Base-by-base conservation (phyloP, 2,113 vertebrate genomes). In the Sclerurus mexicanus region DNA sequence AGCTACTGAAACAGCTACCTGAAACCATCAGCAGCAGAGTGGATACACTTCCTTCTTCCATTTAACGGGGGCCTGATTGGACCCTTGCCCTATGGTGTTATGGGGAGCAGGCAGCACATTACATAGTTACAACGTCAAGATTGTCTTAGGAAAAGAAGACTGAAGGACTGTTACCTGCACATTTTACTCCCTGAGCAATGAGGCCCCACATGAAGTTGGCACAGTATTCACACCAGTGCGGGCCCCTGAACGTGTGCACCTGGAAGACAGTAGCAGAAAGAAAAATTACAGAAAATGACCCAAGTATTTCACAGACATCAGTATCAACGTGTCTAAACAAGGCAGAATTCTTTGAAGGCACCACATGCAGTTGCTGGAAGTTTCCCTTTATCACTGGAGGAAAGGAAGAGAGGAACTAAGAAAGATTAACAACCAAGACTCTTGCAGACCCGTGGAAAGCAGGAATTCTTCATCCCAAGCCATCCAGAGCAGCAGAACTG, bases 201-300 rank as follows among this genome's bases (percentile, higher is more conserved):
- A 99, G 99, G 77, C 99, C 99, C 99, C 99, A 99, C 99, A 99
- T 99, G 96, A 99, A 99, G 97, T 99, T 99, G 97, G 99, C 99
- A 87, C 99, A 99, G 98, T 99, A 99, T 85, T 99, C 99, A 97
- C 99, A 99, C 99, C 99, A 99, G 95, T 99, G 99, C 47, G 99
- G 99, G 37, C 99, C 99, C 96, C 99, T 98, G 98, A 99, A 99
- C 2, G 99, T 99, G 93, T 99, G 99, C 95, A 99, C 99, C 99
- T 99, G 97, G 20, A 97, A 97, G 84, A 97, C 97, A 99, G 91
- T 0, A 94, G 53, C 62, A 96, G 69, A 94, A 95, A 96, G 62
- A 69, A 87, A 82, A 64, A 74, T 94, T 84, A 79, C 10, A 79
- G 78, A 7, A 46, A 56, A 40, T 37, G 16, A 94, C 35, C 63